These are phyloP conservation scores for Corydoras sp. DNA, from an alignment of 2,113 vertebrate genomes.

Conservation along the genomic window DNA sequence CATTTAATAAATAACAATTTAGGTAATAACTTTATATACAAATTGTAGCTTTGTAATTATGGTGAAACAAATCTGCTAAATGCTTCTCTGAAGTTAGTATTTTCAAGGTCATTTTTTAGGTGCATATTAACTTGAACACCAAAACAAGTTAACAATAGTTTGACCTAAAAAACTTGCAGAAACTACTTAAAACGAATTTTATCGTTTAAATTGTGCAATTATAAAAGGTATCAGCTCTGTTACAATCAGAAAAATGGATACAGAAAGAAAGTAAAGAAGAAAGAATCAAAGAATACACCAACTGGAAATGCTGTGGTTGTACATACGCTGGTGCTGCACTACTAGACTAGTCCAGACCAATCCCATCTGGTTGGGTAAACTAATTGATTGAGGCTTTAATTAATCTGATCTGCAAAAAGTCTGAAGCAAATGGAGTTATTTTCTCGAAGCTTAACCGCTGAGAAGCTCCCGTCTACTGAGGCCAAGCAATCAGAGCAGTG, in stretches of 20 bases:
- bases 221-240: not conserved
- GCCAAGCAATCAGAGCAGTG: conserved; percentile 28
- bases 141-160: not conserved
- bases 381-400: not conserved
- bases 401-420: not conserved
- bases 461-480: conserved; percentile 10
- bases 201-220: too few relatives aligned
- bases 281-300: not conserved
- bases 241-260: not conserved
- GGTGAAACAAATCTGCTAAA: not conserved
- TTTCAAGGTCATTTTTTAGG: too few relatives aligned
- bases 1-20: not conserved
- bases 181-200: too few relatives aligned
- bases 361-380: conserved; percentile 11
- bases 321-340: conserved; percentile 19
- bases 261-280: not conserved
- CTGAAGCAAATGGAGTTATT: not conserved
- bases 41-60: not conserved
- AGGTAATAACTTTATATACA: not conserved
- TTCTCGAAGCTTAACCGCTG: conserved; percentile 5
- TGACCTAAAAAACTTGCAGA: too few relatives aligned
- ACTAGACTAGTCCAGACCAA: conserved; percentile 28
- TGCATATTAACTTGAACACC: too few relatives aligned
- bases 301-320: not conserved
- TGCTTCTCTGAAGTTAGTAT: too few relatives aligned